A percentile compares a stretch with the other conserved stretches of the same genome.
These are phyloP conservation scores for Epiblema foenella DNA, from an alignment of 2,888 invertebrate genomes.

Conservation along the genomic window DNA sequence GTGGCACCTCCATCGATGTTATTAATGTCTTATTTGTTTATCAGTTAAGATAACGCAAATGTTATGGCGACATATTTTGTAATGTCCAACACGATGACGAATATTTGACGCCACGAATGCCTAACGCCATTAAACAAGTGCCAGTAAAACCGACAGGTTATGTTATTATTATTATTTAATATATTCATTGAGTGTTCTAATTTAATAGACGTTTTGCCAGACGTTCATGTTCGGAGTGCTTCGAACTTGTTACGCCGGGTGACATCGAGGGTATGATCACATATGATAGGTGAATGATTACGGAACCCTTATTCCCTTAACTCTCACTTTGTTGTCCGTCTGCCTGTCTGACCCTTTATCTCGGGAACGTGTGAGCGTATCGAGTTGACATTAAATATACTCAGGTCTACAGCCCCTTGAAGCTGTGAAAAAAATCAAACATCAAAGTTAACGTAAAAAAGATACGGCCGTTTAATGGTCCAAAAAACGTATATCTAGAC, in stretches of 20 bases:
- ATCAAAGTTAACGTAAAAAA: no score
- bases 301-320: no score
- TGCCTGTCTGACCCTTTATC: no score
- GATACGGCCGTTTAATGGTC: no score
- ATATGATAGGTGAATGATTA: background rate
- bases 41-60: conserved; percentile 17
- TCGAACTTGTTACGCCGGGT: background rate
- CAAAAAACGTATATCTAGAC: no score
- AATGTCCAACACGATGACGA: background rate
- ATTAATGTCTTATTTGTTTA: conserved; percentile 36
- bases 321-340: no score
- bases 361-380: no score
- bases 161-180: no score
- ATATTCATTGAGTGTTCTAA: background rate
- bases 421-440: no score
- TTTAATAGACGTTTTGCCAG: conserved; percentile 17
- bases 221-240: conserved; percentile 16
- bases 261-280: background rate
- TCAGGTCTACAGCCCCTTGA: no score
- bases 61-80: conserved; percentile 11
- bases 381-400: no score
- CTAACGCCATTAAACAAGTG: background rate
- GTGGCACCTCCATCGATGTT: background rate
- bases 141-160: background rate
- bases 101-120: background rate